These are phyloP conservation scores for Euglossa dilemma DNA, from an alignment of 1,140 invertebrate genomes.

Conservation along the genomic window DNA sequence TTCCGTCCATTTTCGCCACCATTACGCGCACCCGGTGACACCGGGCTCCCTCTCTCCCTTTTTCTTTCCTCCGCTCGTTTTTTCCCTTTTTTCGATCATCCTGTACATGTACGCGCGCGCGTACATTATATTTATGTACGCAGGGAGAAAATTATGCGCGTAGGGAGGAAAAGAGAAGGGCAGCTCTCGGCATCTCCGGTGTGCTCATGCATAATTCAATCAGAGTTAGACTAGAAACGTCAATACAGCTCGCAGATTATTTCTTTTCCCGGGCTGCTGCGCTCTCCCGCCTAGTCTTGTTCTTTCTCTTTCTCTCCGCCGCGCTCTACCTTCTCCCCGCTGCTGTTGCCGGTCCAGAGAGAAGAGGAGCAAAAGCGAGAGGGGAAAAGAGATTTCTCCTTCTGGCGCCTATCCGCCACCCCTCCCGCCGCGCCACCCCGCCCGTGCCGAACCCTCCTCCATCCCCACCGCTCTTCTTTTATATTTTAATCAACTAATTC, in stretches of 20 bases:
- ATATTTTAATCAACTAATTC: slow-evolving; percentile 83
- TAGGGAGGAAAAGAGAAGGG: slow-evolving; percentile 35
- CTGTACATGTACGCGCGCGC: not conserved
- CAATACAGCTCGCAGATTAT: slow-evolving; percentile 84
- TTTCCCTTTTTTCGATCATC: slow-evolving; percentile 3
- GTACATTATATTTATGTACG: slow-evolving; percentile 29
- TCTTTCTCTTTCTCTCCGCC: slow-evolving; percentile 74
- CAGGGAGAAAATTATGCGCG: slow-evolving; percentile 56
- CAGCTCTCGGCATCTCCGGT: slow-evolving; percentile 75
- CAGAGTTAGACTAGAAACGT: slow-evolving; percentile 84
- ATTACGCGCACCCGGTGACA: not conserved
- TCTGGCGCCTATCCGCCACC: slow-evolving; percentile 63
- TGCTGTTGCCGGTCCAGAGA: slow-evolving; percentile 12
- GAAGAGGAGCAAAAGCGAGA: slow-evolving; percentile 59
- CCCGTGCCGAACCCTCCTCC: slow-evolving; percentile 46
- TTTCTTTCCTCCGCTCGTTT: too few species aligned
- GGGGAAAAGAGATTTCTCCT: slow-evolving; percentile 71
- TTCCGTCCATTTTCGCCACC: slow-evolving; percentile 10
- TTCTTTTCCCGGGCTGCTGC: slow-evolving; percentile 82
- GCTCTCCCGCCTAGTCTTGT: slow-evolving; percentile 72
- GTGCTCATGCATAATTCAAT: slow-evolving; percentile 83
- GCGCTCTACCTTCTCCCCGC: slow-evolving; percentile 35
- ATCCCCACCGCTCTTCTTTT: slow-evolving; percentile 80
- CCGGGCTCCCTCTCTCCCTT: not conserved
- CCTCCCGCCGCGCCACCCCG: slow-evolving; percentile 54